Conservation (phyloP, 2,113 vertebrate species). For the Ammodytes marinus region DNA sequence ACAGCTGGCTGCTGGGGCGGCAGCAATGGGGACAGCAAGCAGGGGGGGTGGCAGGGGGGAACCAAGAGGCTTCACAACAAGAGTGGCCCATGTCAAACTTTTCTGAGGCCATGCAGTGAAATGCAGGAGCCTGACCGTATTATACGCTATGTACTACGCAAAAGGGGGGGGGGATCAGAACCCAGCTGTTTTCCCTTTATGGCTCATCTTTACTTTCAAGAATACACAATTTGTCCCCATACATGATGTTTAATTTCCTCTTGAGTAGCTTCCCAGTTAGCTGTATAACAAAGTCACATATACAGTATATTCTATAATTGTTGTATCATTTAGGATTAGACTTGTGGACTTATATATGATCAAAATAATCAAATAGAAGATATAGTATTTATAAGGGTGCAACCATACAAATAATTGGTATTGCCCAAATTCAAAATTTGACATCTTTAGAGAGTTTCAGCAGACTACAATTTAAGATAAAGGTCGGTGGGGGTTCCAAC, state of each 20-base stretch:
- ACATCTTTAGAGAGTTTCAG: not conserved
- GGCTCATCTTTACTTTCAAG: not conserved
- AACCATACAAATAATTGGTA: not conserved
- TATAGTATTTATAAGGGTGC: not conserved
- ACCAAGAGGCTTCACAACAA: conserved; percentile 30
- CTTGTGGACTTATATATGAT: not conserved
- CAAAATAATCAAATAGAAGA: not conserved
- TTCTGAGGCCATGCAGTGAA: conserved; percentile 63
- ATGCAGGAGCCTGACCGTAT: conserved; percentile 25
- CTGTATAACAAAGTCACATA: not conserved
- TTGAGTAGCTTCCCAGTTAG: not conserved
- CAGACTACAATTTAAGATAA: not conserved
- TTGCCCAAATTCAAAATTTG: not conserved
- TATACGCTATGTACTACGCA: not conserved
- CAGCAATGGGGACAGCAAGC: conserved; percentile 65
- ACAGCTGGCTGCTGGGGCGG: conserved; percentile 58
- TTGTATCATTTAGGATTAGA: not conserved
- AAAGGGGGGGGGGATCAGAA: not conserved
- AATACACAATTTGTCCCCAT: not conserved
- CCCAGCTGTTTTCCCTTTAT: not conserved
- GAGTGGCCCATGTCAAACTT: conserved; percentile 25
- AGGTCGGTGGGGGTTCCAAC: not conserved
- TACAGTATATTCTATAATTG: not conserved
- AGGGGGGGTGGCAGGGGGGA: conserved; percentile 17
- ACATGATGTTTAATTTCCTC: not conserved